These are phyloP conservation scores for Linyphia triangularis DNA, from an alignment of 2,888 invertebrate species.

Conservation along the genomic window DNA sequence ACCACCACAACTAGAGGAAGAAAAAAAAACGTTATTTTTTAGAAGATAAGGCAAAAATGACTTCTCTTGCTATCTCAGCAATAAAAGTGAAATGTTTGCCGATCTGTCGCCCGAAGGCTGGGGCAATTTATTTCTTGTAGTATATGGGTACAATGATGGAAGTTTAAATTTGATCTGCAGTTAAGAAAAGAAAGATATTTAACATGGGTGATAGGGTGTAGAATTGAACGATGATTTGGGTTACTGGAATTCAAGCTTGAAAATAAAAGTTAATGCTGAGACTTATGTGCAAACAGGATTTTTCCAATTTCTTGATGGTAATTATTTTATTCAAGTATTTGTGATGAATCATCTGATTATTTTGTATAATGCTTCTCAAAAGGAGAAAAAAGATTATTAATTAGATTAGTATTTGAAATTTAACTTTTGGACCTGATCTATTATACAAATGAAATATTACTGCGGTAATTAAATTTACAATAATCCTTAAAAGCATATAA, in stretches of 20 bases:
- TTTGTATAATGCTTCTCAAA: no score
- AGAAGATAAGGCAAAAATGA: constrained; percentile 26
- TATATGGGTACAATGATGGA: constrained; percentile 6
- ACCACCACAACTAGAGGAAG: not conserved
- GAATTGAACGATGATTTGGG: not conserved
- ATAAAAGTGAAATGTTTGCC: constrained; percentile 58
- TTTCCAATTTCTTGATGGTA: no score
- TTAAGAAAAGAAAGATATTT: constrained; percentile 1
- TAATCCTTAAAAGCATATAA: no score
- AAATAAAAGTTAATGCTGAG: no score
- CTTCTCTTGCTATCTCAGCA: constrained; percentile 24
- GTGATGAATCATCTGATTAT: no score
- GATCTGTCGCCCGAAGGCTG: constrained; percentile 23
- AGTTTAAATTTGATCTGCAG: constrained; percentile 6
- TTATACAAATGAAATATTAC: no score
- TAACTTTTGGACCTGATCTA: no score
- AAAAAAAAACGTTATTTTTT: not conserved
- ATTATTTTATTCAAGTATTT: no score
- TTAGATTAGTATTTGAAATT: no score
- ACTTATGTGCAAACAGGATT: no score
- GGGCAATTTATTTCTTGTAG: constrained; percentile 35
- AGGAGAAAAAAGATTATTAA: no score
- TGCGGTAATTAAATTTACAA: no score
- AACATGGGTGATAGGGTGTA: not conserved
- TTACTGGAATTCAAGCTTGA: not conserved